Conservation (phyloP, 2,888 invertebrate species). For the Ceratothoa steindachneri region DNA sequence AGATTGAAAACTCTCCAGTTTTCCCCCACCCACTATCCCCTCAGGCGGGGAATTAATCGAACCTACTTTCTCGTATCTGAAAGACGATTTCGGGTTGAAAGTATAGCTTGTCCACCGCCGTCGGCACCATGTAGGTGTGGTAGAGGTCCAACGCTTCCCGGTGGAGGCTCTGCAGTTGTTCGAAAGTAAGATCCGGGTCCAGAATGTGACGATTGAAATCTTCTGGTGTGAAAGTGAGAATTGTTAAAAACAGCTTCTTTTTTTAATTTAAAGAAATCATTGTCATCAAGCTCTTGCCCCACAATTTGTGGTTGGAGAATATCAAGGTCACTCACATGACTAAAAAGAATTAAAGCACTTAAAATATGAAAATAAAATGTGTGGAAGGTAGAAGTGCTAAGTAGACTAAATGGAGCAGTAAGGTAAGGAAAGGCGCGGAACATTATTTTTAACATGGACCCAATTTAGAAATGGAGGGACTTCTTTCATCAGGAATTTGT, state of each 20-base stretch:
- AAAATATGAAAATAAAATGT: no score
- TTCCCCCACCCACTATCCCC: not conserved
- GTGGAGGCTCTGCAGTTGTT: slow-evolving; percentile 63
- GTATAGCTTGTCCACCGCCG: slow-evolving; percentile 52
- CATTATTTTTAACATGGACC: no score
- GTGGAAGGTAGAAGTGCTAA: no score
- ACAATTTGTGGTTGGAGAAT: no score
- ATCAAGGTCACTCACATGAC: no score
- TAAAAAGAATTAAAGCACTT: no score
- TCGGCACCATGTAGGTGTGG: slow-evolving; percentile 63
- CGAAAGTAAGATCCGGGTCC: slow-evolving; percentile 67
- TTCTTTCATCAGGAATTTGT: no score
- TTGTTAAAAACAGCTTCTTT: not conserved
- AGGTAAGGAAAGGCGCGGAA: no score
- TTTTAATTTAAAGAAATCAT: not conserved
- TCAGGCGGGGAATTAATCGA: not conserved
- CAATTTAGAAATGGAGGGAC: no score
- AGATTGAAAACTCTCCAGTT: not conserved
- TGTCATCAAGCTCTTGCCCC: no score
- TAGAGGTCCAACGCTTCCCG: slow-evolving; percentile 66
- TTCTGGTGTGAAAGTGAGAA: slow-evolving; percentile 57
- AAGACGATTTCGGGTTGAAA: slow-evolving; percentile 15
- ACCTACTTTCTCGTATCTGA: slow-evolving; percentile 20
- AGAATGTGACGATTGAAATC: slow-evolving; percentile 74
- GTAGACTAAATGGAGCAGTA: no score